Conservation (phyloP, 2,797 vertebrate genomes). For the Myotis daubentonii region DNA sequence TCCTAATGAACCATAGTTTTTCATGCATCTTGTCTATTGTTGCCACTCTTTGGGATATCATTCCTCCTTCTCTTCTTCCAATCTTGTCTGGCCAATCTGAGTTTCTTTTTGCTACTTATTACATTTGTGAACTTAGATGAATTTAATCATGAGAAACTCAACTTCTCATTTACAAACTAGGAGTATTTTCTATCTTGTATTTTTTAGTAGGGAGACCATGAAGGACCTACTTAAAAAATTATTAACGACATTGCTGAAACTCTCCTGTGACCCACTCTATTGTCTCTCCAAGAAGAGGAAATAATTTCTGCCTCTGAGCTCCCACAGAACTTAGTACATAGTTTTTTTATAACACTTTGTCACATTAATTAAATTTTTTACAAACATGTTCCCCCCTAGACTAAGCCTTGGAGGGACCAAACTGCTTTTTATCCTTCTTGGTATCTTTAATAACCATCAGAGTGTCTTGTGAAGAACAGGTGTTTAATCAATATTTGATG, state of each 20-base stretch:
- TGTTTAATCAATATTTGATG: slow-evolving; percentile 76
- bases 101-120: not conserved
- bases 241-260: not conserved
- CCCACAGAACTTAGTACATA: not conserved
- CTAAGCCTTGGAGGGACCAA: slow-evolving; percentile 33
- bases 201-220: not conserved
- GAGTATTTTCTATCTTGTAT: not conserved
- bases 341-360: slow-evolving; percentile 59
- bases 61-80: not conserved
- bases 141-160: not conserved
- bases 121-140: not conserved
- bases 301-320: not conserved
- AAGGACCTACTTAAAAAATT: slow-evolving; percentile 12
- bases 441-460: slow-evolving; percentile 55
- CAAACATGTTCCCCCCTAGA: slow-evolving; percentile 15
- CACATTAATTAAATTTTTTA: slow-evolving; percentile 46
- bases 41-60: not conserved
- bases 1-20: not conserved
- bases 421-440: slow-evolving; percentile 33
- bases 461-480: slow-evolving; percentile 56
- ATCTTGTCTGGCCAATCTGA: not conserved
- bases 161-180: slow-evolving; percentile 30
- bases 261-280: not conserved
- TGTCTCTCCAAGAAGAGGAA: not conserved
- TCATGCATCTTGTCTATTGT: not conserved